Evolutionary conservation across 2,888 invertebrate genomes (phyloP).

Genomic region (Candidula unifasciata): DNA sequence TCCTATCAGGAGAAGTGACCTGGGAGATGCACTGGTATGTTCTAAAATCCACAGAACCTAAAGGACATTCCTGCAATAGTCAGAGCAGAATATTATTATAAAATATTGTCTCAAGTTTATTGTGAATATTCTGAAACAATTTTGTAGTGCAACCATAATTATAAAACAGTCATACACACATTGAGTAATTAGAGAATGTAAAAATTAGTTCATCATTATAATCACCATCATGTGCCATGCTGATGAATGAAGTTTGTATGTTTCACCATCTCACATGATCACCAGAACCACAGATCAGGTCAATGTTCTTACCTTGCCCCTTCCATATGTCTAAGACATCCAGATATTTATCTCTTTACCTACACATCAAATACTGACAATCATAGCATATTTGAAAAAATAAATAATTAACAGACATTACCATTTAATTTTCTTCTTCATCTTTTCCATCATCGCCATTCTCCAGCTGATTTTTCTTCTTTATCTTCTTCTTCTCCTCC

Average conservation of each 20-base stretch:
- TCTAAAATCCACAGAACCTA: conserved; percentile 25
- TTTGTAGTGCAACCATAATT: neutral
- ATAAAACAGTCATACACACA: neutral
- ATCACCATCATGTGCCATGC: too few species aligned
- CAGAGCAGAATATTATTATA: neutral
- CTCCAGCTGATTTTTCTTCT: too few species aligned
- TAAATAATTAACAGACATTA: too few species aligned
- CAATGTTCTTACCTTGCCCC: too few species aligned
- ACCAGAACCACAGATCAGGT: too few species aligned
- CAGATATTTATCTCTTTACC: conserved; percentile 51
- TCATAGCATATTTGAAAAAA: too few species aligned
- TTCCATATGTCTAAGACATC: too few species aligned
- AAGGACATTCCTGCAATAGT: neutral
- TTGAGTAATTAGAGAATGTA: neutral
- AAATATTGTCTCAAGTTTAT: neutral
- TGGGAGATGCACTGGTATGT: conserved; percentile 27
- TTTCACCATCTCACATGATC: too few species aligned
- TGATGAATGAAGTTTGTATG: conserved; percentile 62
- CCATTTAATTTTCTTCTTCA: too few species aligned
- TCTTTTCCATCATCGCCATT: too few species aligned
- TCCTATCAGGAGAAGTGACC: neutral
- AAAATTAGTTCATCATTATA: neutral
- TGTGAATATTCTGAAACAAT: too few species aligned
- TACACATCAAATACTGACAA: conserved; percentile 49
- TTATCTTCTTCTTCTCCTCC: too few species aligned